Base-by-base conservation (phyloP, 2,797 vertebrate genomes). In the Oryzias dopingdopingensis region DNA sequence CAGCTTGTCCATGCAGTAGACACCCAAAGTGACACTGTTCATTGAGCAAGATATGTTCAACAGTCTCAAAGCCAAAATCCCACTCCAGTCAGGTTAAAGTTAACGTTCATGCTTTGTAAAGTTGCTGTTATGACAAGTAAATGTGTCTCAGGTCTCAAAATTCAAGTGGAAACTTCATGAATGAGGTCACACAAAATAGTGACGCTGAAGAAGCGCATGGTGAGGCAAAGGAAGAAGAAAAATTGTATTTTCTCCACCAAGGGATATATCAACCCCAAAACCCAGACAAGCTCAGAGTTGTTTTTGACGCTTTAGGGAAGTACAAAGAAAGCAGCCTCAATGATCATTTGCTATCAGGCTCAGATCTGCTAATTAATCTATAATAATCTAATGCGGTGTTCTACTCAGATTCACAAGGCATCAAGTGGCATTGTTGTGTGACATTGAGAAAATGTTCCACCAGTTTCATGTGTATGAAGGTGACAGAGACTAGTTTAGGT, bases 211-310 rank as follows among this genome's bases (percentile, higher is more conserved):
- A 43, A 43, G 14, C n/a, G 3, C 5, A 43, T 14, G 14, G n/a
- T 15, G 42, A 15, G 3, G 42, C 2, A 15, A 43, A 40, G 14
- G 22, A 62, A 43, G 67, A 70, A 13, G 20, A 68, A 5, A 68
- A 10, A 14, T 74, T 55, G 64, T 68, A 66, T 10, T 62, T 65
- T 4, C 58, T 48, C 0, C 62, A 75, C 5, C 59, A 66, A 4
- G 48, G 48, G 0, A 10, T 63, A 0, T 50, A 59, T 13, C 59
- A 70, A n/a, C 42, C 62, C 2, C 45, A 4, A 2, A 62, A 66
- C 4, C 44, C 57, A 7, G 45, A 22, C 1, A 68, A 68, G 4
- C 14, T 70, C 2, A 42, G 65, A 4, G 55, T 75, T 0, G 55
- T 70, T 0, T 75, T 70, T 0, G 63, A 57, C 2, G 24, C 22